These are phyloP conservation scores for Noturus placidus DNA, from an alignment of 2,113 vertebrate species.

Conservation along the genomic window DNA sequence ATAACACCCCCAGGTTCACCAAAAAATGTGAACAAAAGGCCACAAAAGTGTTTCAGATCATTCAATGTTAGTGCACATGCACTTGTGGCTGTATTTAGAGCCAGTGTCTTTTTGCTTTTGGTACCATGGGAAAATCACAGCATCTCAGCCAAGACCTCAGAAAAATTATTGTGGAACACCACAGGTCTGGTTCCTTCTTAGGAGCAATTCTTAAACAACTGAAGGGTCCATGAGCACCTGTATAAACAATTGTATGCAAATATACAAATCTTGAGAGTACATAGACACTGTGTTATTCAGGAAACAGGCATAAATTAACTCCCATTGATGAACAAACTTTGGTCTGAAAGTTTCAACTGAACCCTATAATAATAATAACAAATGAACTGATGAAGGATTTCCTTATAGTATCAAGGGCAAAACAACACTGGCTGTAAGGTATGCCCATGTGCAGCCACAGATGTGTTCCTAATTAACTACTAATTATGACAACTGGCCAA, in stretches of 20 bases:
- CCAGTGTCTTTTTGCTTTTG: background rate
- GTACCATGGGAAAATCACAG: background rate
- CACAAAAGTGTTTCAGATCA: background rate
- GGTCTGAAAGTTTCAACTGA: background rate
- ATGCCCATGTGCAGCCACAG: background rate
- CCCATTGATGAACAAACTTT: background rate
- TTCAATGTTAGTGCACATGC: background rate
- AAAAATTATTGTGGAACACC: background rate
- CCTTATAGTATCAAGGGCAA: background rate
- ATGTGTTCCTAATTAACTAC: background rate
- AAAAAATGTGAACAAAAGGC: background rate
- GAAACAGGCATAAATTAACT: background rate
- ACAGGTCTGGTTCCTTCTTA: background rate
- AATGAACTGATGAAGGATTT: background rate
- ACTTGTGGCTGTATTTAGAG: background rate
- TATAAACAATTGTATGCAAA: background rate
- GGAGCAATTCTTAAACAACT: background rate
- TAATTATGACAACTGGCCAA: background rate
- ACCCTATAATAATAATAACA: background rate
- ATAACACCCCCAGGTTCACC: background rate
- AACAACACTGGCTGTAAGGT: background rate
- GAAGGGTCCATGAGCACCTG: background rate
- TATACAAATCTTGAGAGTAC: background rate
- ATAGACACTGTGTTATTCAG: background rate
- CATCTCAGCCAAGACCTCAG: background rate